phyloP scores from a whole-genome alignment of 2,888 invertebrate species.

The Drosophila sordidapex region DNA sequence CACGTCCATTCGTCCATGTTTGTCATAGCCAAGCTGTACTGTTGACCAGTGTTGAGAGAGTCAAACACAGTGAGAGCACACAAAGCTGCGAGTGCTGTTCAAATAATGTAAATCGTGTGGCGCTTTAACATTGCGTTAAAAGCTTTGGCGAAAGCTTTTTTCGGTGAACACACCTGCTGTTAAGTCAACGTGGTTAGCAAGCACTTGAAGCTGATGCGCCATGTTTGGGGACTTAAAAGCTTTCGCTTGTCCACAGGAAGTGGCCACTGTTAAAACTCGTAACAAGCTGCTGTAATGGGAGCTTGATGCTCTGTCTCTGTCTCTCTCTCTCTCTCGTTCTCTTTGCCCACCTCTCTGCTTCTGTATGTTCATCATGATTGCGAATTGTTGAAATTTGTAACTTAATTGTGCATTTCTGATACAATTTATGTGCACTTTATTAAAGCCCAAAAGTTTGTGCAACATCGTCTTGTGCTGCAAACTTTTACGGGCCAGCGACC shows the following conservation, averaged over 20 bases:
- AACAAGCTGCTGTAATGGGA: conserved; percentile 57
- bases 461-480: neutral
- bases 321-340: neutral
- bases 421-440: conserved; percentile 42
- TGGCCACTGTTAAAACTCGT: conserved; percentile 59
- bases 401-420: conserved; percentile 51
- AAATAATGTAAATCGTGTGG: conserved; percentile 71
- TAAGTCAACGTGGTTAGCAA: conserved; percentile 44
- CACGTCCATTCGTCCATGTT: neutral
- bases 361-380: conserved; percentile 19
- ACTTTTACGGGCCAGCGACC: neutral
- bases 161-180: conserved; percentile 46
- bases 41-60: conserved; percentile 27
- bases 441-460: conserved; percentile 8
- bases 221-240: conserved; percentile 66
- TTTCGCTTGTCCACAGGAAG: conserved; percentile 74
- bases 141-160: conserved; percentile 64
- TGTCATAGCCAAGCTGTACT: conserved; percentile 43
- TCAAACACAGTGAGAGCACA: conserved; percentile 37
- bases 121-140: conserved; percentile 70
- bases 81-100: conserved; percentile 64
- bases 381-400: conserved; percentile 41
- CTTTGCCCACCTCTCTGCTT: neutral
- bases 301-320: conserved; percentile 16
- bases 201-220: conserved; percentile 36